Evolutionary conservation across 2,888 invertebrate genomes (phyloP).

Genomic region (Conops quadrifasciatus): DNA sequence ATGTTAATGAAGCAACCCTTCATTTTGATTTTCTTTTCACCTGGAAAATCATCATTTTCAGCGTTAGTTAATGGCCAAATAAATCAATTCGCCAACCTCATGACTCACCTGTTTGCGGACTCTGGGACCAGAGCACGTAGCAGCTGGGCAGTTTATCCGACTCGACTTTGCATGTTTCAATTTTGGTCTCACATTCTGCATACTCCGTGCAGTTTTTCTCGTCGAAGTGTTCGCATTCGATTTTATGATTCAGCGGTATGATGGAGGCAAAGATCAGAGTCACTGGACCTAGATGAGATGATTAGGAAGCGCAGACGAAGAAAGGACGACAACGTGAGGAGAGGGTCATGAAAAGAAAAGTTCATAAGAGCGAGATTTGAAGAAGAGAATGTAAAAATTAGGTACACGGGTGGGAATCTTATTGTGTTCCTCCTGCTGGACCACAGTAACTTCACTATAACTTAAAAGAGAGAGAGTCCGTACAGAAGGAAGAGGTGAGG

Average conservation of each 20-base stretch:
- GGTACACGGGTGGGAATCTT: conserved; percentile 26
- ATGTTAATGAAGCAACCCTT: conserved; percentile 90
- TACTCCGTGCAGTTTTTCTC: conserved; percentile 67
- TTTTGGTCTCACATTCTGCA: conserved; percentile 68
- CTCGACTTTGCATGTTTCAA: conserved; percentile 67
- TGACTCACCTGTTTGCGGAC: conserved; percentile 70
- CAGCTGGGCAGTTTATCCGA: conserved; percentile 81
- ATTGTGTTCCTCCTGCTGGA: not conserved
- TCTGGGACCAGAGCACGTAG: conserved; percentile 82
- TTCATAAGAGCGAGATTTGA: conserved; percentile 1
- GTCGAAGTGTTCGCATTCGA: conserved; percentile 61
- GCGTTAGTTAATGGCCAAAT: conserved; percentile 4
- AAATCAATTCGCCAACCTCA: not conserved
- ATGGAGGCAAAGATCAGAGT: conserved; percentile 46
- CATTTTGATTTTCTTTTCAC: conserved; percentile 67
- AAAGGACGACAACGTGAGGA: conserved; percentile 7
- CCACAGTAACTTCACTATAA: not conserved
- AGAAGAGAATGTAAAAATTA: conserved; percentile 30
- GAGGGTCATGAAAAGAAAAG: conserved; percentile 25
- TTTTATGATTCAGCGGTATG: conserved; percentile 52
- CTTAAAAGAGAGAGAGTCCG: too few species aligned
- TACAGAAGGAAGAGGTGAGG: not conserved
- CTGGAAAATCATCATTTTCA: conserved; percentile 50
- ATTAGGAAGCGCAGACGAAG: conserved; percentile 26
- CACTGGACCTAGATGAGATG: conserved; percentile 35